Base-by-base conservation (phyloP, 2,113 vertebrate genomes). In the Aspiorhynchus laticeps region DNA sequence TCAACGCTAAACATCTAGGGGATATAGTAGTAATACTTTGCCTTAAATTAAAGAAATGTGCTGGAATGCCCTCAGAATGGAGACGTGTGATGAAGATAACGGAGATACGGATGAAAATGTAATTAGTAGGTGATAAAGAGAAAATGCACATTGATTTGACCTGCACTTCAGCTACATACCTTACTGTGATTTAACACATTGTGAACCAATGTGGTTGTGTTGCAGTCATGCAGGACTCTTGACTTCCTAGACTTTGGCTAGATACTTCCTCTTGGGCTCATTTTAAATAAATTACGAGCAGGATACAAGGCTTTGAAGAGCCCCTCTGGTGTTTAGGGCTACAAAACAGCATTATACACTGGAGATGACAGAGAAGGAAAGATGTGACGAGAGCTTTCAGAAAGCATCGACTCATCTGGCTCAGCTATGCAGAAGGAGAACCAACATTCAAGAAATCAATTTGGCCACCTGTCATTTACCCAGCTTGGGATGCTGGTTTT, bases 91-190 rank as follows among this genome's bases (percentile, higher is more conserved):
- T 73, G 10, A 21, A 74, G 36, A 81, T 79, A 10, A 59, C 24
- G 8, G 8, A 59, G 53, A 59, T 59, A 75, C 88, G 65, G 88
- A 73, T 10, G 21, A n/a, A 28, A 73, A 4, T 21, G 31, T 33
- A 36, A 36, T 36, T 71, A 36, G 14, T 19, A 33, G 87, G 28
- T 46, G 36, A 63, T 89, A 41, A 69, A 86, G 84, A 69, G 10
- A 73, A 69, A 88, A 80, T 88, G 84, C 84, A 71, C 87, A 91
- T 89, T 85, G 88, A 91, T 88, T 81, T 17, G 12, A 86, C 89
- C 65, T 43, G 33, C 24, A 86, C 63, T 74, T 59, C 17, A 53
- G 69, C 51, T 21, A 31, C 4, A 33, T 63, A 7, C 41, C 5
- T 65, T 31, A 36, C 74, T 43, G 48, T 56, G 12, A 19, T 56